Conservation (phyloP, 92 coral and sea anemone genomes). For the Meandrina meandrites region DNA sequence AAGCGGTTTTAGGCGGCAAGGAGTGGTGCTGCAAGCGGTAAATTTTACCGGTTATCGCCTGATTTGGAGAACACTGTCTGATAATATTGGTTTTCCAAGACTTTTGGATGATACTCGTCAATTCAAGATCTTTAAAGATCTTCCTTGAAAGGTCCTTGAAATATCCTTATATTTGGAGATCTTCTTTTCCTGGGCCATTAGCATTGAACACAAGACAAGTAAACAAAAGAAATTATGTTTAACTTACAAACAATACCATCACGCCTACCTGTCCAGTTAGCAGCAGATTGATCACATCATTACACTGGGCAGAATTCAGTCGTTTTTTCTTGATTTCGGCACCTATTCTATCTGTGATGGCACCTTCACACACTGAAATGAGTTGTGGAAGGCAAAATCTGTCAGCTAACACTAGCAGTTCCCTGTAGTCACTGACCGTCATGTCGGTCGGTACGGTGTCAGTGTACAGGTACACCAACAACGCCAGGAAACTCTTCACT, state of each 20-base stretch:
- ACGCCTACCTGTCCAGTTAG: conserved; percentile 64
- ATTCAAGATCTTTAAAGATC: too few species aligned
- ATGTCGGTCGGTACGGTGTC: conserved; percentile 60
- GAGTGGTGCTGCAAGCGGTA: too few species aligned
- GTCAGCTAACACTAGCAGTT: conserved; percentile 79
- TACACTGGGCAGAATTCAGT: conserved; percentile 51
- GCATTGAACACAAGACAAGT: too few species aligned
- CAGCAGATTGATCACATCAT: conserved; percentile 51
- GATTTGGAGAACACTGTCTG: too few species aligned
- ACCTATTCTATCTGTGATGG: conserved; percentile 48
- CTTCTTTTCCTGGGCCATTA: too few species aligned
- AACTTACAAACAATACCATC: neutral
- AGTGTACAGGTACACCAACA: conserved; percentile 78
- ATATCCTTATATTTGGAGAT: too few species aligned
- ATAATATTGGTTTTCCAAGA: too few species aligned
- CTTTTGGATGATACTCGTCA: too few species aligned
- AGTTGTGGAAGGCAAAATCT: conserved; percentile 77
- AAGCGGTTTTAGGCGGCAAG: too few species aligned
- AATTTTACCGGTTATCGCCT: too few species aligned
- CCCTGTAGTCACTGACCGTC: conserved; percentile 49
- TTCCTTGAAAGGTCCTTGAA: too few species aligned
- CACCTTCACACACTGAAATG: conserved; percentile 72
- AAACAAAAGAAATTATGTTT: too few species aligned
- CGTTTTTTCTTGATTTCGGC: conserved; percentile 52
- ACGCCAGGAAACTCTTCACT: conserved; percentile 60